These are phyloP conservation scores for Parapristionchus giblindavisi DNA, from an alignment of 2,888 invertebrate species.

Conservation along the genomic window DNA sequence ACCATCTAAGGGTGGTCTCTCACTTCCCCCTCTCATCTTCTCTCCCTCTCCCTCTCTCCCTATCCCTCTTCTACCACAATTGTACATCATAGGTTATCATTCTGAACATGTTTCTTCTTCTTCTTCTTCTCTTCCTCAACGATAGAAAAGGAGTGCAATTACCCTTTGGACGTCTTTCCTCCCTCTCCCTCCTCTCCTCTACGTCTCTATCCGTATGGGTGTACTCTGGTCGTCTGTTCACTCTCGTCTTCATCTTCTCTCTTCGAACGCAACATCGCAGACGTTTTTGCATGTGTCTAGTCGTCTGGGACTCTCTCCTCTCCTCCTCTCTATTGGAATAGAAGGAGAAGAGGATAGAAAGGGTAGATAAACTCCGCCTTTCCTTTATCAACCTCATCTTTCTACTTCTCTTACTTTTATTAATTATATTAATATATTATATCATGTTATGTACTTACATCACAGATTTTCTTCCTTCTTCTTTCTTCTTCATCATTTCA, in stretches of 20 bases:
- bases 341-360: too few species aligned
- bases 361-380: too few species aligned
- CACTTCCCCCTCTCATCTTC: not conserved
- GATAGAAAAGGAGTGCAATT: slow-evolving; percentile 1
- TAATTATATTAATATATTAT: too few species aligned
- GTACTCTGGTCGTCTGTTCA: not conserved
- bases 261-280: slow-evolving; percentile 22
- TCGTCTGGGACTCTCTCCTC: not conserved
- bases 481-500: too few species aligned
- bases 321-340: not conserved
- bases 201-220: not conserved
- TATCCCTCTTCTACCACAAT: too few species aligned
- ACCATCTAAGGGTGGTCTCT: not conserved
- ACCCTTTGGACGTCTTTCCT: not conserved
- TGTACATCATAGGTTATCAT: too few species aligned
- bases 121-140: not conserved
- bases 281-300: not conserved
- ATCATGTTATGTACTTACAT: too few species aligned
- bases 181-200: not conserved
- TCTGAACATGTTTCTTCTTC: not conserved
- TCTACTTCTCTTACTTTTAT: too few species aligned
- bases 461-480: too few species aligned
- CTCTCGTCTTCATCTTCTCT: not conserved
- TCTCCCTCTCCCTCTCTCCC: too few species aligned
- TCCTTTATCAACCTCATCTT: too few species aligned